These are phyloP conservation scores for Prunella himalayana DNA, from an alignment of 2,113 vertebrate species.

Conservation along the genomic window DNA sequence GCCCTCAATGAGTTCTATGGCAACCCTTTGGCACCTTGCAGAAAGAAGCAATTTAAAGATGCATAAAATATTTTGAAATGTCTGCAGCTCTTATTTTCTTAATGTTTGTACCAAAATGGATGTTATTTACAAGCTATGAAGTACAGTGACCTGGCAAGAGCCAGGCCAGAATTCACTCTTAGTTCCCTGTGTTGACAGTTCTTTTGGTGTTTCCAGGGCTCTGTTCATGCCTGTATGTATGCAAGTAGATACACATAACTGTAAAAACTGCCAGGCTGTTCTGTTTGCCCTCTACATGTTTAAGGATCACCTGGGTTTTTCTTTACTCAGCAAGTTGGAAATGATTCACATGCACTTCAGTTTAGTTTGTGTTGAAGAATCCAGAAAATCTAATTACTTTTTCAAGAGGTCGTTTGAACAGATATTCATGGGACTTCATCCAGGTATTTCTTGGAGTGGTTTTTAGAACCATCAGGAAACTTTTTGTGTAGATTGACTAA, in stretches of 20 bases:
- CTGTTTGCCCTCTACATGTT: background rate
- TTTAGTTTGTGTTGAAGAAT: background rate
- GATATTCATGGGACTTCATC: background rate
- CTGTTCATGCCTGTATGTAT: background rate
- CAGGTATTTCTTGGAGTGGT: background rate
- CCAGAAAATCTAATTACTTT: background rate
- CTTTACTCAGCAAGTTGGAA: background rate
- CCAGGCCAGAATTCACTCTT: background rate
- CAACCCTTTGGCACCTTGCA: background rate
- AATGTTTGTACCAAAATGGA: background rate
- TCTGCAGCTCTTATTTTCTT: background rate
- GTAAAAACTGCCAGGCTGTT: background rate
- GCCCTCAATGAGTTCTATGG: background rate
- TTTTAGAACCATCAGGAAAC: background rate
- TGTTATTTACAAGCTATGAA: background rate
- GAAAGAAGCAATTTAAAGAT: background rate
- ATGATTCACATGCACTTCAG: background rate
- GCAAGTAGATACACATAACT: background rate
- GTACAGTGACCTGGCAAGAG: background rate
- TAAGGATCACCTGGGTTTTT: background rate
- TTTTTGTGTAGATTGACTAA: background rate
- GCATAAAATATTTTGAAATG: background rate
- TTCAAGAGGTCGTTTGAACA: background rate
- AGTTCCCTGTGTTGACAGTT: background rate
- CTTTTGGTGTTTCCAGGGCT: background rate